These are phyloP conservation scores for Apamea sordens DNA, from an alignment of 2,888 invertebrate genomes.

Conservation along the genomic window DNA sequence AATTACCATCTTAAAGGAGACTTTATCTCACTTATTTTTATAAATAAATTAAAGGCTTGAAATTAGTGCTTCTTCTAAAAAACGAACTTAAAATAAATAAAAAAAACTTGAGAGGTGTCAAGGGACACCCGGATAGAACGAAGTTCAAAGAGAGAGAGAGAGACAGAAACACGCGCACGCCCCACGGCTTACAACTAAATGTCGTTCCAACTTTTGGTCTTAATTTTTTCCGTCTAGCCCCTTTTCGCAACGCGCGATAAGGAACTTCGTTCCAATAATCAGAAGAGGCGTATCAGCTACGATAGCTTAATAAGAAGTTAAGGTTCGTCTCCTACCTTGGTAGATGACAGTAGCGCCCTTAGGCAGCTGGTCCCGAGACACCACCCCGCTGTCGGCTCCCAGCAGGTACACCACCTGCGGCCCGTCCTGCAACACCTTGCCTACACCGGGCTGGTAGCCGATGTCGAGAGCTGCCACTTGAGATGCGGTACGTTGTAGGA, in stretches of 20 bases:
- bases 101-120: no score
- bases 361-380: conserved; percentile 94
- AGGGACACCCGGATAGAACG: no score
- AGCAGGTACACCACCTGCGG: conserved; percentile 96
- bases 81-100: not conserved
- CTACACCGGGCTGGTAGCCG: conserved; percentile 95
- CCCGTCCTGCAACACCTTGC: conserved; percentile 90
- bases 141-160: no score
- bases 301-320: not conserved
- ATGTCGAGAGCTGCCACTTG: conserved; percentile 98
- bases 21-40: no score
- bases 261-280: no score
- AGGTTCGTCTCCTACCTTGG: conserved; percentile 90
- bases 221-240: no score
- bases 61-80: not conserved
- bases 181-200: no score
- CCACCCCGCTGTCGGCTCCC: conserved; percentile 97
- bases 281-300: not conserved
- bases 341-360: conserved; percentile 97
- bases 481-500: conserved; percentile 97
- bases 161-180: no score
- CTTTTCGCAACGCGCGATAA: no score
- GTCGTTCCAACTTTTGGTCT: no score
- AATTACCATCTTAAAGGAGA: not conserved
- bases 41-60: not conserved